Evolutionary conservation across 2,113 vertebrate species (phyloP).

Genomic region (Campylomormyrus numenius): DNA sequence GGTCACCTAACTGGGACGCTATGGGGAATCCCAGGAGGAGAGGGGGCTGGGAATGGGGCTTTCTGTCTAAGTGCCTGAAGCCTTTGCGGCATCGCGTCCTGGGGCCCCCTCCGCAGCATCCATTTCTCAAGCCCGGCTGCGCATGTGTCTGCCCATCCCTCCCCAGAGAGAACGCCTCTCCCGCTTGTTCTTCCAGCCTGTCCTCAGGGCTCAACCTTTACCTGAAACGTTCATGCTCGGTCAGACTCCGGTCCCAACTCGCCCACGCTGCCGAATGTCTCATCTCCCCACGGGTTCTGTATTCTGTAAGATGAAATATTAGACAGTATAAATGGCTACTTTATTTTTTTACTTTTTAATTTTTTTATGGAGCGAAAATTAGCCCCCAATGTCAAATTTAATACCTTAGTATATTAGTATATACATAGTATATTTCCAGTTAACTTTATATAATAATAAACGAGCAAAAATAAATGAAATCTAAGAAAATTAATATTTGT

Average conservation of each 20-base stretch:
- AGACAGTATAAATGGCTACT: background rate
- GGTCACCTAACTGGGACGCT: background rate
- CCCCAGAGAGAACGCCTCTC: background rate
- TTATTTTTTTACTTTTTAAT: background rate
- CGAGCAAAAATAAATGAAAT: background rate
- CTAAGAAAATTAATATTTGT: background rate
- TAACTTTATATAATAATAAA: background rate
- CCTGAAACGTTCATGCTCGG: conserved; percentile 1
- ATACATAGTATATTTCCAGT: background rate
- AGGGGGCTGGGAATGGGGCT: background rate
- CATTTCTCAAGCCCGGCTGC: conserved; percentile 10
- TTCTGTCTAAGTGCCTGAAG: conserved; percentile 5
- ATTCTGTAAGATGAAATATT: background rate
- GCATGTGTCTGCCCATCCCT: background rate
- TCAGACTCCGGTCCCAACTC: background rate
- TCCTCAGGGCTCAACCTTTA: conserved; percentile 15
- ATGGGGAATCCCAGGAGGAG: background rate
- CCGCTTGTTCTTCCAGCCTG: background rate
- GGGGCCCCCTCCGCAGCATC: background rate
- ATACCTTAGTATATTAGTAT: background rate
- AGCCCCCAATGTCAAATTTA: background rate
- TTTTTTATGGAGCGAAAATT: background rate
- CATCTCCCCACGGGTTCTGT: background rate
- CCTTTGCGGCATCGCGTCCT: background rate
- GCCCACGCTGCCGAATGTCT: background rate